Conservation (phyloP, 2,888 invertebrate species). For the Steinernema scapterisci region DNA sequence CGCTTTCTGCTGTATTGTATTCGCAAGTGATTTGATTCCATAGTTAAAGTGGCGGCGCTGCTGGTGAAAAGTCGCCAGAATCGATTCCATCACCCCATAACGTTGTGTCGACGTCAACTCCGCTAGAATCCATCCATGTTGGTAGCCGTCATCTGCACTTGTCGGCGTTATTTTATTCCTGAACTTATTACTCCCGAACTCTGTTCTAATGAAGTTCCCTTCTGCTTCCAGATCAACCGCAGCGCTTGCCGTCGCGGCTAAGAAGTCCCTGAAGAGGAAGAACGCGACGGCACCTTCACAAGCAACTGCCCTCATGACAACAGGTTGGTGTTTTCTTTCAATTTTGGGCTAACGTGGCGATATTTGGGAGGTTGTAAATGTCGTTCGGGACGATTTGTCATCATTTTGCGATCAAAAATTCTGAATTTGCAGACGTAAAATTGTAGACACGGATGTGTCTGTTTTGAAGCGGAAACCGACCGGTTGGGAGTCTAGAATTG, state of each 20-base stretch:
- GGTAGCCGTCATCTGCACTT: no score
- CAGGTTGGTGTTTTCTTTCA: neutral
- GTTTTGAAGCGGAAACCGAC: no score
- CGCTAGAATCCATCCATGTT: neutral
- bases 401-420: no score
- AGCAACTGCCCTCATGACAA: neutral
- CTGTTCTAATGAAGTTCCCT: conserved; percentile 9
- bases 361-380: no score
- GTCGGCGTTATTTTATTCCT: neutral
- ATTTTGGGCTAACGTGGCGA: neutral
- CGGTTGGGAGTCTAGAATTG: no score
- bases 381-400: no score
- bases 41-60: neutral
- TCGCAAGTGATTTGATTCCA: conserved; percentile 1
- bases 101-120: neutral
- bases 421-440: no score
- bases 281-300: conserved; percentile 15
- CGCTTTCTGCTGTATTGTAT: conserved; percentile 22
- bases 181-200: neutral
- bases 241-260: conserved; percentile 1
- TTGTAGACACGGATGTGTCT: no score
- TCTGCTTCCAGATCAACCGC: conserved; percentile 29
- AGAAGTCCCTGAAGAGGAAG: conserved; percentile 24
- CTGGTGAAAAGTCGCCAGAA: no score
- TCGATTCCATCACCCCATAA: neutral